Evolutionary conservation across 2,888 invertebrate genomes (phyloP).

Genomic region (Hirtodrosophila histrioides): DNA sequence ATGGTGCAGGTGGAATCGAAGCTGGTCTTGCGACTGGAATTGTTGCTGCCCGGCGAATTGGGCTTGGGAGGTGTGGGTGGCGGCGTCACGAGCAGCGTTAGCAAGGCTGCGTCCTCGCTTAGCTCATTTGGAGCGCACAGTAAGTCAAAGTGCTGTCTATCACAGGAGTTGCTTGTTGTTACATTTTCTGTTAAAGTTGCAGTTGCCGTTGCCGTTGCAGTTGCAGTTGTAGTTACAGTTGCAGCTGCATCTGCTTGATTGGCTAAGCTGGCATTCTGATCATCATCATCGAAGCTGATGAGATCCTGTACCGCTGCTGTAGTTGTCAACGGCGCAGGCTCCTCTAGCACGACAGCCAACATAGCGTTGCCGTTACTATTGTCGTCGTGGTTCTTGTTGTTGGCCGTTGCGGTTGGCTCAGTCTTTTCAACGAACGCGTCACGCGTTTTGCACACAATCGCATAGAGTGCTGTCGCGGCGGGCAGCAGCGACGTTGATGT

Average conservation of each 20-base stretch:
- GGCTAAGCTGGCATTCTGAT: slow-evolving; percentile 38
- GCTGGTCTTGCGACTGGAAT: slow-evolving; percentile 84
- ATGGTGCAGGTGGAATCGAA: slow-evolving; percentile 84
- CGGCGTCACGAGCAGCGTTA: slow-evolving; percentile 54
- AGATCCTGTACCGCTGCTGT: slow-evolving; percentile 73
- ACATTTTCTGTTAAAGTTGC: background rate
- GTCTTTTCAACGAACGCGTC: slow-evolving; percentile 49
- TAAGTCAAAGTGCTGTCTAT: slow-evolving; percentile 61
- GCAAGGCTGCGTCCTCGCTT: slow-evolving; percentile 36
- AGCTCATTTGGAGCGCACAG: slow-evolving; percentile 72
- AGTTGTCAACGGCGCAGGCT: slow-evolving; percentile 26
- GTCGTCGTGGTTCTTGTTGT: slow-evolving; percentile 12
- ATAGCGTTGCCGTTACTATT: slow-evolving; percentile 29
- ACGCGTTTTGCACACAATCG: slow-evolving; percentile 79
- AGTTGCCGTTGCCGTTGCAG: background rate
- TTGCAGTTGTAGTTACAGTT: too few species aligned
- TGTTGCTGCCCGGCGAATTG: slow-evolving; percentile 73
- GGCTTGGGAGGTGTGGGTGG: slow-evolving; percentile 74
- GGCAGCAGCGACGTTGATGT: slow-evolving; percentile 49
- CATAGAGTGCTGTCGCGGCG: slow-evolving; percentile 74
- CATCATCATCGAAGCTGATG: slow-evolving; percentile 82
- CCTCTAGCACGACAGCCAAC: slow-evolving; percentile 55
- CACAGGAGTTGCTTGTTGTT: slow-evolving; percentile 36
- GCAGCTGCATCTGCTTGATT: slow-evolving; percentile 3
- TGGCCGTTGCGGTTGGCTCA: slow-evolving; percentile 35